Conservation (phyloP, 64 coral and sea anemone species). For the Porites lutea region DNA sequence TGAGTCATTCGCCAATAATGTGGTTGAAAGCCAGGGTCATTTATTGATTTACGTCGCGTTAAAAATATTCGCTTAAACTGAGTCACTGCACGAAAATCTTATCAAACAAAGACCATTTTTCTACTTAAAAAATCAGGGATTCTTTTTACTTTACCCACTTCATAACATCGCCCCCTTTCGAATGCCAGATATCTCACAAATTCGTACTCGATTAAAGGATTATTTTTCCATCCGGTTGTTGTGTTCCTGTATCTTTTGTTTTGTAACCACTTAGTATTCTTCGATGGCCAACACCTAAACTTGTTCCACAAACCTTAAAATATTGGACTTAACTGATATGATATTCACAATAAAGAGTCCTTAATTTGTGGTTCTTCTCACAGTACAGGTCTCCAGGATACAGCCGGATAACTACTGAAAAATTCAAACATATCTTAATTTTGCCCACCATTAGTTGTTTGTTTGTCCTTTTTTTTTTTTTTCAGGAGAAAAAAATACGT, state of each 20-base stretch:
- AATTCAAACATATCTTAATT: too few species aligned
- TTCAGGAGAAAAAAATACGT: too few species aligned
- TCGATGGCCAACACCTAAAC: background rate
- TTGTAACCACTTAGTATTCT: background rate
- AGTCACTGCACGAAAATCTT: background rate
- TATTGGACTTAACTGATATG: background rate
- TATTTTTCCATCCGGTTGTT: background rate
- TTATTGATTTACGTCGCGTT: background rate
- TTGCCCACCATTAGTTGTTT: too few species aligned
- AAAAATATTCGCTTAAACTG: background rate
- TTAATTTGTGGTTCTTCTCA: background rate
- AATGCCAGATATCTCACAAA: too few species aligned
- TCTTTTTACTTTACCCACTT: background rate
- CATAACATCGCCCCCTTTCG: background rate
- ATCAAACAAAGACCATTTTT: too few species aligned
- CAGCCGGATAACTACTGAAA: too few species aligned
- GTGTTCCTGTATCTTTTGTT: background rate
- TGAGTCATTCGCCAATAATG: conserved; percentile 28
- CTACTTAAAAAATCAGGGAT: too few species aligned
- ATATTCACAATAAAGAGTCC: background rate
- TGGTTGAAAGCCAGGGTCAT: background rate
- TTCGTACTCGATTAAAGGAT: background rate
- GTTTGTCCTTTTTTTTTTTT: too few species aligned
- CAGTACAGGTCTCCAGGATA: too few species aligned
- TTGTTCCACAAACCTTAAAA: background rate